These are phyloP conservation scores for Ophioderma brevispina DNA, from an alignment of 35 echinoderm and acorn worm species.

Conservation along the genomic window DNA sequence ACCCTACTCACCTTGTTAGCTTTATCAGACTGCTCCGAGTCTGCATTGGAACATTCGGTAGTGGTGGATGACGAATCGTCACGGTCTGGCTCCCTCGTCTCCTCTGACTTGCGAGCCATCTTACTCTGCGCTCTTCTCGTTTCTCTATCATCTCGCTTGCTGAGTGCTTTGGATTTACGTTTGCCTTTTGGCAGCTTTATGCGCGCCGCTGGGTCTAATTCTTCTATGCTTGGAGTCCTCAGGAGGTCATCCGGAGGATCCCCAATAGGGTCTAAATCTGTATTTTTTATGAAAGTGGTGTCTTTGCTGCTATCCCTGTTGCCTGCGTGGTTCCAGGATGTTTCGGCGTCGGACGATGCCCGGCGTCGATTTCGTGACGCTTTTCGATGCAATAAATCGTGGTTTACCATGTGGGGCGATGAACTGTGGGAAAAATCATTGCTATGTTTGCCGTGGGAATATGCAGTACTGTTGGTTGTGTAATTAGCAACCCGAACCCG, in stretches of 20 bases:
- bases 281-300: background rate
- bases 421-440: background rate
- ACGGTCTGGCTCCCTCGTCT: conserved; percentile 52
- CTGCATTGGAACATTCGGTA: conserved; percentile 88
- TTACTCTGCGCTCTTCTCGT: conserved; percentile 32
- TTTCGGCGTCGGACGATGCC: background rate
- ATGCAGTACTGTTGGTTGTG: background rate
- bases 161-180: conserved; percentile 28
- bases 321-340: background rate
- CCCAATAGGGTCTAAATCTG: conserved; percentile 1
- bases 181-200: conserved; percentile 38
- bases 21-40: conserved; percentile 87
- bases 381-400: background rate
- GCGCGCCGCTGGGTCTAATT: conserved; percentile 25
- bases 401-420: background rate
- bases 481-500: conserved; percentile 51
- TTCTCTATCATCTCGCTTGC: conserved; percentile 30
- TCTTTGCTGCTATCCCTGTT: conserved; percentile 8
- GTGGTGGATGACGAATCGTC: conserved; percentile 91
- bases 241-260: background rate
- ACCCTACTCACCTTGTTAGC: conserved; percentile 80
- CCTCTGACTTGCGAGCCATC: conserved; percentile 20
- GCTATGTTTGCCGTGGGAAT: background rate
- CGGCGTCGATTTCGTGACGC: background rate
- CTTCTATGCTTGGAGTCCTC: conserved; percentile 19